Evolutionary conservation across 2,888 invertebrate species (phyloP).

Genomic region (Ophion slaviceki): DNA sequence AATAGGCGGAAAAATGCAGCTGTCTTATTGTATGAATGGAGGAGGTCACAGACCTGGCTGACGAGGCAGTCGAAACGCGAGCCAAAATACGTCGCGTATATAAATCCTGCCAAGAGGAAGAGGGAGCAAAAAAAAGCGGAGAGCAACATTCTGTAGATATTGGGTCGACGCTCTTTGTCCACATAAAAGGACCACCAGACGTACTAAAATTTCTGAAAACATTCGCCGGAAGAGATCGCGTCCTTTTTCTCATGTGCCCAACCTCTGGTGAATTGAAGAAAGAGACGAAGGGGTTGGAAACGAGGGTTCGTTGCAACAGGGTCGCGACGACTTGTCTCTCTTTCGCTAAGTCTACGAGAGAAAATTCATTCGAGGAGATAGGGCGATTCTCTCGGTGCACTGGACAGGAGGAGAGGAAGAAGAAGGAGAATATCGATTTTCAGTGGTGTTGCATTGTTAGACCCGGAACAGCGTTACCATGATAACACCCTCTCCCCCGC

Average conservation of each 20-base stretch:
- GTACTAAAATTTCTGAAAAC: slow-evolving; percentile 34
- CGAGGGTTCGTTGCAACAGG: slow-evolving; percentile 26
- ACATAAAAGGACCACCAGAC: slow-evolving; percentile 31
- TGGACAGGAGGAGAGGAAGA: slow-evolving; percentile 37
- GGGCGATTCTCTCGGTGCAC: slow-evolving; percentile 52
- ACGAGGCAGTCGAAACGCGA: slow-evolving; percentile 6
- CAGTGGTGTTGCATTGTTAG: slow-evolving; percentile 77
- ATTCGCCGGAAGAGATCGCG: not conserved
- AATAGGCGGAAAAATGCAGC: slow-evolving; percentile 46
- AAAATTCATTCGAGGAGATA: slow-evolving; percentile 56
- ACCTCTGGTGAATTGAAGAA: not conserved
- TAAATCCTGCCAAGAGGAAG: slow-evolving; percentile 29
- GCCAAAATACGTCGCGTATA: slow-evolving; percentile 37
- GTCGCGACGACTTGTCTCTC: not conserved
- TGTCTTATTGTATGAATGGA: slow-evolving; percentile 12
- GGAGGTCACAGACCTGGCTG: slow-evolving; percentile 23
- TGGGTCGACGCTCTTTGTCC: slow-evolving; percentile 28
- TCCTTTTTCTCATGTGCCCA: not conserved
- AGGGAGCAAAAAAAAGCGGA: not conserved
- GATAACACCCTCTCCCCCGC: slow-evolving; percentile 78
- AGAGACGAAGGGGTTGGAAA: slow-evolving; percentile 18
- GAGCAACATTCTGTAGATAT: not conserved
- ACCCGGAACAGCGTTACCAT: slow-evolving; percentile 79
- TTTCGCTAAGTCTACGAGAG: slow-evolving; percentile 12
- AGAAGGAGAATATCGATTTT: slow-evolving; percentile 77